Base-by-base conservation (phyloP, 1,140 invertebrate species). In the Parapsyche elsis region DNA sequence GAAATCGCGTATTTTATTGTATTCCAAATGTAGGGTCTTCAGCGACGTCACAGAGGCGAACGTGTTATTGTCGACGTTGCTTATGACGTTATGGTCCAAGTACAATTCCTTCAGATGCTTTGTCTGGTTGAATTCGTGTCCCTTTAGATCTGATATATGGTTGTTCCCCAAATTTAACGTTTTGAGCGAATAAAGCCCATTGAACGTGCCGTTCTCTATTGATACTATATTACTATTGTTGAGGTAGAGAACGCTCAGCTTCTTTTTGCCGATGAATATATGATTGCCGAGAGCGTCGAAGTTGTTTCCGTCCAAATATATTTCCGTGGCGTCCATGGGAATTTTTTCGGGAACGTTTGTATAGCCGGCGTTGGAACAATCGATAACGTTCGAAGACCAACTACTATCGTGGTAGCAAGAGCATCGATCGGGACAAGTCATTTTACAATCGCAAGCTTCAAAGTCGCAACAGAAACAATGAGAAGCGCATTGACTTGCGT, bases 391-490 rank as follows among this genome's bases (percentile, higher is more conserved):
- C 0, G 94, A 93, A 59, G 93, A 92, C 95, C 95, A 97, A 46
- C 94, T 94, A 85, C 95, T 94, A 85, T 96, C 95, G 87, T 96
- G 95, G 86, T 95, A 97, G 85, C 95, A 97, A 19, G 93, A 94
- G 87, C 95, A 97, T 81, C 95, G 94, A 24, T 91, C 90, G 9
- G 95, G 95, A 85, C 95, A 97, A 2, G 94, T 95, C 95, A 96
- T 96, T 87, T 96, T 94, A 84, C 95, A 97, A 85, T 96, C 95
- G 86, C 95, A 97, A 26, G 95, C 95, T 87, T 96, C 95, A 87
- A 95, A 96, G 79, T 96, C 95, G 85, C 95, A 97, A 86, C 95
- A 97, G 84, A 95, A 94, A 85, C 95, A 97, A 57, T 95, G 90
- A 9, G 94, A 92, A 85, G 95, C 96, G 87, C 95, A 97, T 86